Evolutionary conservation across 2,113 vertebrate genomes (phyloP).

Genomic region (Nyctibius bracteatus): DNA sequence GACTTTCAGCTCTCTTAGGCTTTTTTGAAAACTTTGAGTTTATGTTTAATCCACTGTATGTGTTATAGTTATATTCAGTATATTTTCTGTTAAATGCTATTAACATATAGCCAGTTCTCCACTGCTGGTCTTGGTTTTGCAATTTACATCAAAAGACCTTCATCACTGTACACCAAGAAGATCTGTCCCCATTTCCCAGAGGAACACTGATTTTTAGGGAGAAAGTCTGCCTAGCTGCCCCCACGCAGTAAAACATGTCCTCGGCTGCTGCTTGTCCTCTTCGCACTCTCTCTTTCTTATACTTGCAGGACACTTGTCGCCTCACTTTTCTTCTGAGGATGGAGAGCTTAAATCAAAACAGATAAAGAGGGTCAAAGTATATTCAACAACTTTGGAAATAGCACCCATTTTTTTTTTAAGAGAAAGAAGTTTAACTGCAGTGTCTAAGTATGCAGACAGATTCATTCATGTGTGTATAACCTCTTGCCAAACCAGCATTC

Average conservation of each 20-base stretch:
- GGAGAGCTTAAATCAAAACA: neutral
- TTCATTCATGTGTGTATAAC: conserved; percentile 58
- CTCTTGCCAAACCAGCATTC: conserved; percentile 81
- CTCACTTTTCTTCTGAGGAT: neutral
- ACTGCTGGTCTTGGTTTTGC: neutral
- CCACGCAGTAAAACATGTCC: neutral
- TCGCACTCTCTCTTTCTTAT: neutral
- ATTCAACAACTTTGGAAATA: neutral
- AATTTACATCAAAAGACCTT: neutral
- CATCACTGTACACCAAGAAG: neutral
- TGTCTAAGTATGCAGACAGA: conserved; percentile 64
- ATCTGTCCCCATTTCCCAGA: neutral
- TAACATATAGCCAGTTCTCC: neutral
- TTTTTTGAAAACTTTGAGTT: neutral
- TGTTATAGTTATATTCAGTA: neutral
- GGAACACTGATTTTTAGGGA: neutral
- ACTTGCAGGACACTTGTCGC: neutral
- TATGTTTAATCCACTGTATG: neutral
- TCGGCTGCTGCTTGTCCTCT: neutral
- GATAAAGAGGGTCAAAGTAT: neutral
- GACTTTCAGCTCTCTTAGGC: neutral
- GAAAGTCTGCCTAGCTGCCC: neutral
- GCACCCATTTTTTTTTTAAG: neutral
- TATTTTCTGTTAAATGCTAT: neutral
- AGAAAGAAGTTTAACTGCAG: conserved; percentile 43